Conservation (phyloP, 2,888 invertebrate species). For the Automeris io region DNA sequence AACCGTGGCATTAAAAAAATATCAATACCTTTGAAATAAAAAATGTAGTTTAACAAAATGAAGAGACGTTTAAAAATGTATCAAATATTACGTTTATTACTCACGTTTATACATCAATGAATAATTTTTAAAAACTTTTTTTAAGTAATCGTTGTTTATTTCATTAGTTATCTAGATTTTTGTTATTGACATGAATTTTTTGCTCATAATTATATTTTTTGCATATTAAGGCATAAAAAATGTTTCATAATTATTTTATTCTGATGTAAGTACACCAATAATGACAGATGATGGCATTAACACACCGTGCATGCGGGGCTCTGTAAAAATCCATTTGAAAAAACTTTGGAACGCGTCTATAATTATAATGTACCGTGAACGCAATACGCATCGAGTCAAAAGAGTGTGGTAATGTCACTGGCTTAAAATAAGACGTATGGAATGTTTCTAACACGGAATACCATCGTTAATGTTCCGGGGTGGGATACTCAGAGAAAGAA, state of each 20-base stretch:
- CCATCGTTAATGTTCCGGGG: slow-evolving; percentile 38
- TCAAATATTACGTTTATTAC: too few relatives aligned
- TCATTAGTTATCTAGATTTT: too few relatives aligned
- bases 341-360: slow-evolving; percentile 30
- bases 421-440: slow-evolving; percentile 48
- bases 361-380: slow-evolving; percentile 46
- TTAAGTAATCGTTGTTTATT: too few relatives aligned
- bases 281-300: slow-evolving; percentile 40
- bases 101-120: too few relatives aligned
- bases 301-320: slow-evolving; percentile 21
- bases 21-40: too few relatives aligned
- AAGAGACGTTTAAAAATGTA: too few relatives aligned
- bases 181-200: too few relatives aligned
- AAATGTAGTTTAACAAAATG: too few relatives aligned
- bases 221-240: too few relatives aligned
- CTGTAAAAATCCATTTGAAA: slow-evolving; percentile 22
- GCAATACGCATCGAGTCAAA: slow-evolving; percentile 39
- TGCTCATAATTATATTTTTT: too few relatives aligned
- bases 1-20: too few relatives aligned
- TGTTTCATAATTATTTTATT: background rate
- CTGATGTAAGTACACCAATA: slow-evolving; percentile 18
- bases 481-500: slow-evolving; percentile 2
- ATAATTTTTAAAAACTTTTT: too few relatives aligned
- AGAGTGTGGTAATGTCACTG: slow-evolving; percentile 42
- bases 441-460: slow-evolving; percentile 49